Evolutionary conservation across 2,113 vertebrate species (phyloP), one percentile per base, ranked within the genome.

Genomic region (Emberiza fucata): DNA sequence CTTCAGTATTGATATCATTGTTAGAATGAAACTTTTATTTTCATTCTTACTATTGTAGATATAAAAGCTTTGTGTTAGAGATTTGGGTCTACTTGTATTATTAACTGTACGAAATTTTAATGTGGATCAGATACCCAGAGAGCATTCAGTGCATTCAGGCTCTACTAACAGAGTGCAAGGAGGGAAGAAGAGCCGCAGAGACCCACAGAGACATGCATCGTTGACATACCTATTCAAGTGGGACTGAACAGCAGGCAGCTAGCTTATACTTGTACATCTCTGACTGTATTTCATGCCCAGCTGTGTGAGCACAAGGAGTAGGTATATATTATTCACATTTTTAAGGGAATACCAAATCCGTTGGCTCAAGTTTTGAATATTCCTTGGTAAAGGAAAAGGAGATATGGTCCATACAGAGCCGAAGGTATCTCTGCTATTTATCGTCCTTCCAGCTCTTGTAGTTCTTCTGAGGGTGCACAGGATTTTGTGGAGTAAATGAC

Each of bases 171-270:
- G 48, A 84, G 63, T 73, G 42, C 45, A 73, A 17, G 69, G 60
- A 79, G 24, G 63, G 45, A 54, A 39, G 21, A 89, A 77, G 66
- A 80, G 4, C 35, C 4, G 3, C 57, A 76, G 91, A 83, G 78
- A 14, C 16, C 23, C 42, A 21, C 19, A 48, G 72, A 89, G 69
- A 45, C 37, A 27, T 65, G 57, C 71, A 72, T 82, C 81, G 33
- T 12, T 69, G 92, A 54, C 29, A 0, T 61, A n/a, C n/a, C 50
- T 35, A 31, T 76, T 77, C 66, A 92, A 66, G 71, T 63, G 85
- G 71, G 92, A 90, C 85, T 76, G 70, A 91, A 57, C 70, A 94
- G 90, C 85, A 90, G 79, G 90, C 75, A 92, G 85, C 48, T 79
- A 56, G 70, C 88, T 96, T 90, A 88, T 93, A 50, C 66, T 90